Base-by-base conservation (phyloP, 2,888 invertebrate genomes). In the Sepiola atlantica region DNA sequence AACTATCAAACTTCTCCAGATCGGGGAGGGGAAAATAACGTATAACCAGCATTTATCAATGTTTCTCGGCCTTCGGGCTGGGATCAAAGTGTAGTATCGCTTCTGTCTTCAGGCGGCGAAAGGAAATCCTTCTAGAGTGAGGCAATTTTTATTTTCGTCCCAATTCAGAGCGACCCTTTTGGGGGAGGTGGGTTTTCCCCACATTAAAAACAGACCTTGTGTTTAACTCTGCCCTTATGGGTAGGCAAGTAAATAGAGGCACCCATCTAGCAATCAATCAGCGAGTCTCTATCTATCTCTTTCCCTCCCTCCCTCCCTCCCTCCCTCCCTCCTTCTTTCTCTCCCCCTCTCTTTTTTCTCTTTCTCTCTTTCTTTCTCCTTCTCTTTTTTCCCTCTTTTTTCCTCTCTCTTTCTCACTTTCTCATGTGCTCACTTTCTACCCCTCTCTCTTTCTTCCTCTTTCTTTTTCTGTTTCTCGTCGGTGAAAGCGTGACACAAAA, bases 131-230 rank as follows among this genome's bases (percentile, higher is more conserved):
- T 77, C 10, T 28, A 28, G 8, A 1, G 0, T n/a, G 28, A 14
- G 8, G 12, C 6, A 12, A 10, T 24, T 28, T 10, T 28, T 77
- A 2, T 10, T 24, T 61, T 10, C 14, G 24, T n/a, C 77, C 14
- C 10, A 2, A 28, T 77, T 10, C 28, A 10, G 0, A 12, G n/a
- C n/a, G 12, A 14, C 24, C 12, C 12, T 77, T 10, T 24, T 77
- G 2, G 45, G 8, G 45, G 45, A 45, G 45, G 4, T 45, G 45
- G 45, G 8, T 12, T 6, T 77, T 12, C 12, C 12, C 14, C 28
- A 14, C 8, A n/a, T 28, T 28, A 24, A 0, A 28, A 12, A 14
- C 0, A 1, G 2, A 0, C 10, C n/a, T n/a, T 28, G 6, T 8
- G 6, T 28, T 10, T 28, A 10, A 10, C 24, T 77, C 77, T 77